These are phyloP conservation scores for cattle (Bos taurus) DNA, from an alignment of 2,113 vertebrate species.

Conservation along the genomic window DNA sequence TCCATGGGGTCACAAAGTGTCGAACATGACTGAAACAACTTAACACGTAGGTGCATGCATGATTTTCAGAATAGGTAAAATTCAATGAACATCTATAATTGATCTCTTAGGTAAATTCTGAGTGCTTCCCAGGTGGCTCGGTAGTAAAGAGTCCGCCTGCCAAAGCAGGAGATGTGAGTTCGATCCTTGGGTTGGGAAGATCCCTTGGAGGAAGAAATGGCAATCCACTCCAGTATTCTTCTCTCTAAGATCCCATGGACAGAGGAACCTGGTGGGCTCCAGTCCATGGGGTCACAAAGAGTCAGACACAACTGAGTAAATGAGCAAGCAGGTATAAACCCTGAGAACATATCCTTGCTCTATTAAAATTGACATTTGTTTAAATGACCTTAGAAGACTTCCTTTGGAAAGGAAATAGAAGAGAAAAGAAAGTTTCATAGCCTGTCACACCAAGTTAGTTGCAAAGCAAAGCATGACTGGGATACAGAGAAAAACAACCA, in stretches of 20 bases:
- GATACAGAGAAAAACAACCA: not conserved
- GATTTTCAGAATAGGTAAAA: not conserved
- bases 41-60: not conserved
- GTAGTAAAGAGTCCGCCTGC: not conserved
- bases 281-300: not conserved
- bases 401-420: not conserved
- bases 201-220: not conserved
- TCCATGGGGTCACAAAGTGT: not conserved
- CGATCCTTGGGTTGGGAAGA: not conserved
- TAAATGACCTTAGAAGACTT: not conserved
- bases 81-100: not conserved
- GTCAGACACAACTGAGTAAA: not conserved
- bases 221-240: not conserved
- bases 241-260: not conserved
- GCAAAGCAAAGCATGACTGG: not conserved
- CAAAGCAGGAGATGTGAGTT: not conserved
- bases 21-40: not conserved
- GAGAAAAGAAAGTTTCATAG: not conserved
- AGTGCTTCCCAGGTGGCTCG: not conserved
- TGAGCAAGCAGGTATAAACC: not conserved
- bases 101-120: not conserved
- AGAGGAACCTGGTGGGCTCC: not conserved
- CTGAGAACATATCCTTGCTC: not conserved
- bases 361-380: not conserved
- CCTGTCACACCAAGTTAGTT: not conserved